A percentile compares a stretch with the other conserved stretches of the same genome.
These are phyloP conservation scores for Theocolax elegans DNA, from an alignment of 1,140 invertebrate genomes.

Conservation along the genomic window DNA sequence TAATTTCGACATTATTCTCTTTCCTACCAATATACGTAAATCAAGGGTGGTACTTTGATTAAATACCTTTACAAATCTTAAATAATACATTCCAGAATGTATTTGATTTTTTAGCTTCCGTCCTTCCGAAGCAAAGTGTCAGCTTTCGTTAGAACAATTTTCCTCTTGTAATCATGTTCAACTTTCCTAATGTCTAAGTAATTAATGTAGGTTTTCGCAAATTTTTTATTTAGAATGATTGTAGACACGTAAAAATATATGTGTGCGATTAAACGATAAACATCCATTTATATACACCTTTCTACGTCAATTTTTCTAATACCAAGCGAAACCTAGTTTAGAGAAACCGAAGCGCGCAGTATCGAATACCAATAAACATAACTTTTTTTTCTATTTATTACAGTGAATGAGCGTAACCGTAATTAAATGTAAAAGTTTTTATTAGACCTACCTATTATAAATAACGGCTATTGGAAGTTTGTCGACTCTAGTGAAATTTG, in stretches of 20 bases:
- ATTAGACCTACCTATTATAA: neutral
- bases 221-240: no score
- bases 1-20: conserved; percentile 1
- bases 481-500: neutral
- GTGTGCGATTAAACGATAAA: neutral
- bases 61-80: neutral
- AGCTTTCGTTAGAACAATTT: conserved; percentile 10
- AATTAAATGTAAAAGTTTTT: neutral
- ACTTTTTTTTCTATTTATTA: conserved; percentile 28
- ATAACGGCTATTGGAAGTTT: neutral
- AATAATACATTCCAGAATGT: conserved; percentile 39
- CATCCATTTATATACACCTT: conserved; percentile 4
- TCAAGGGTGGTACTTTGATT: conserved; percentile 2
- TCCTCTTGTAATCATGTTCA: neutral
- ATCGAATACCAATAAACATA: conserved; percentile 19
- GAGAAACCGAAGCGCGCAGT: neutral
- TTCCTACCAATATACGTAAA: conserved; percentile 7
- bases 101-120: conserved; percentile 35
- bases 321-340: neutral
- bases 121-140: conserved; percentile 19
- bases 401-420: neutral
- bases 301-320: conserved; percentile 13
- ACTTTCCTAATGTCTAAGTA: conserved; percentile 24
- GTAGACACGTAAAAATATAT: neutral
- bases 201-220: no score